Conservation (phyloP, 2,113 vertebrate genomes). For the Leptodactylus fuscus region DNA sequence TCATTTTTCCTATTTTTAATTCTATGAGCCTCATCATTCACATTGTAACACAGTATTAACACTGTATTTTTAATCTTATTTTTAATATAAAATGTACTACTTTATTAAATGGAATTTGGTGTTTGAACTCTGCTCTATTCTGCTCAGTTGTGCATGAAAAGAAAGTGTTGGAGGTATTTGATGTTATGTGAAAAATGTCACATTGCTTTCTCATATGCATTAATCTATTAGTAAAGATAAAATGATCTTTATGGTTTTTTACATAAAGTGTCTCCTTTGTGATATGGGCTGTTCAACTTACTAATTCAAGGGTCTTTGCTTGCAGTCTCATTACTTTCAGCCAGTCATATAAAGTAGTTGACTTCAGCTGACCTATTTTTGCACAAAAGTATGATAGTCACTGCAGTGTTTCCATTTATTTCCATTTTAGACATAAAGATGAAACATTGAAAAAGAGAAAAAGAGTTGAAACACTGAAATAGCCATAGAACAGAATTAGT, state of each 20-base stretch:
- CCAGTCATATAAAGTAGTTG: slow-evolving; percentile 63
- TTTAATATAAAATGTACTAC: slow-evolving; percentile 68
- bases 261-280: slow-evolving; percentile 72
- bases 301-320: slow-evolving; percentile 69
- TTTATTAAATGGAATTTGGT: slow-evolving; percentile 75
- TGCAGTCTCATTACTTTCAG: slow-evolving; percentile 70
- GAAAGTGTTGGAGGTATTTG: slow-evolving; percentile 72
- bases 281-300: slow-evolving; percentile 70
- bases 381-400: slow-evolving; percentile 28
- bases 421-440: slow-evolving; percentile 19
- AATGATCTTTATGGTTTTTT: slow-evolving; percentile 76
- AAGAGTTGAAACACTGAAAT: neutral
- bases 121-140: slow-evolving; percentile 73
- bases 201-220: slow-evolving; percentile 75
- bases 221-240: slow-evolving; percentile 82
- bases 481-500: neutral
- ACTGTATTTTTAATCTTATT: slow-evolving; percentile 59
- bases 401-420: neutral
- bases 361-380: slow-evolving; percentile 55
- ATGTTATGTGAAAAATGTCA: slow-evolving; percentile 73
- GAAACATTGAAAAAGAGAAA: neutral
- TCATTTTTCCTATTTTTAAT: neutral
- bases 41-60: neutral
- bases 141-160: slow-evolving; percentile 81
- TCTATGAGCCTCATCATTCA: neutral